phyloP scores from a whole-genome alignment of 1,140 invertebrate species.

The Drosophila kikkawai region DNA sequence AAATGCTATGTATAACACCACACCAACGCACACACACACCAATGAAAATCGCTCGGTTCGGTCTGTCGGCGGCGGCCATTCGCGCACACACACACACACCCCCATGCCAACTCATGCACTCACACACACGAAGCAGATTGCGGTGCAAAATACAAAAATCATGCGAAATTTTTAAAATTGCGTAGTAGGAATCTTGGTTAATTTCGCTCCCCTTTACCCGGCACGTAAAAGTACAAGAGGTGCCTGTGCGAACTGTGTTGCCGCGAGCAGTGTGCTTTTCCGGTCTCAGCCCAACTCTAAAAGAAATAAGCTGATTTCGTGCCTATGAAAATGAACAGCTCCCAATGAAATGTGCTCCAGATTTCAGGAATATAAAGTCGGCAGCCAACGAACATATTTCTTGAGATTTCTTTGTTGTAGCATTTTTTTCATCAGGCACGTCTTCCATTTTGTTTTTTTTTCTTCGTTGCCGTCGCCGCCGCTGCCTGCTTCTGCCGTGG shows the following conservation, averaged over 20 bases:
- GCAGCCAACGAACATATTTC: slow-evolving; percentile 47
- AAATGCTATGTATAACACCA: slow-evolving; percentile 84
- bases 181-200: slow-evolving; percentile 63
- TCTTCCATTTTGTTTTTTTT: slow-evolving; percentile 81
- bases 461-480: slow-evolving; percentile 47
- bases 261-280: slow-evolving; percentile 22
- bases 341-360: slow-evolving; percentile 31
- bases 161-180: slow-evolving; percentile 80
- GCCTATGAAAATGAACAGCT: neutral
- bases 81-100: slow-evolving; percentile 57
- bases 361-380: slow-evolving; percentile 29
- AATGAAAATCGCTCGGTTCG: slow-evolving; percentile 26
- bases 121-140: slow-evolving; percentile 64
- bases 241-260: slow-evolving; percentile 16
- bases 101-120: slow-evolving; percentile 44
- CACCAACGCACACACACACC: slow-evolving; percentile 65
- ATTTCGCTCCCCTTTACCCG: slow-evolving; percentile 12
- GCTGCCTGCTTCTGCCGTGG: slow-evolving; percentile 62
- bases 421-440: slow-evolving; percentile 72
- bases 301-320: neutral
- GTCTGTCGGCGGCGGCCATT: slow-evolving; percentile 63
- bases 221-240: neutral
- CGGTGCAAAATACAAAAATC: slow-evolving; percentile 82
- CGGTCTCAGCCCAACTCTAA: slow-evolving; percentile 19
- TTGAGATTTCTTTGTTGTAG: slow-evolving; percentile 74